Percentiles rank a stretch among this genome's conserved stretches.
Conservation (phyloP, 2,797 vertebrate genomes). For the Clamator glandarius region DNA sequence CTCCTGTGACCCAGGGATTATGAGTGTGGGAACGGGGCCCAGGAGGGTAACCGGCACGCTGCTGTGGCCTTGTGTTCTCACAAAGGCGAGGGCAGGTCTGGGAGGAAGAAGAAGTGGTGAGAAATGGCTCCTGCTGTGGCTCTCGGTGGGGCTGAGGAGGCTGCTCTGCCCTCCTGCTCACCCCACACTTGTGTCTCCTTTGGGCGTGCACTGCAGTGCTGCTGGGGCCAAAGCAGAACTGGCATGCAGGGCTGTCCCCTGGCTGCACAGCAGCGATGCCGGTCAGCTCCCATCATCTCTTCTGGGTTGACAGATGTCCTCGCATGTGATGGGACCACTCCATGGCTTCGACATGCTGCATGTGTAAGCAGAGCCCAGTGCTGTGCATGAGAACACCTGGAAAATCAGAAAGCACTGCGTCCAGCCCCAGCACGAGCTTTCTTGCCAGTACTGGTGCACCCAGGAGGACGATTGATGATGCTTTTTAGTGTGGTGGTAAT, state of each 20-base stretch:
- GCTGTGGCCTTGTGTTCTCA: neutral
- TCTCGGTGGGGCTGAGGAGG: accelerated
- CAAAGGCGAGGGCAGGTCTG: neutral
- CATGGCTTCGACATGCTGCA: accelerated
- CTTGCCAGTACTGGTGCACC: accelerated
- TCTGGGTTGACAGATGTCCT: accelerated
- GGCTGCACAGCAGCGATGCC: too few relatives aligned
- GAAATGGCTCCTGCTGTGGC: neutral
- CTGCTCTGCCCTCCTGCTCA: neutral
- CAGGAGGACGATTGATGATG: neutral
- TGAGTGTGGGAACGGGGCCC: constrained; percentile 88
- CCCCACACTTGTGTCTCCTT: accelerated
- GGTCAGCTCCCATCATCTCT: neutral
- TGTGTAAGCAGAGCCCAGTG: too few relatives aligned
- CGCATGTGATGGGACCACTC: accelerated
- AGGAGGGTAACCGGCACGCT: neutral
- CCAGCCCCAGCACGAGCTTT: accelerated
- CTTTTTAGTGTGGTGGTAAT: neutral
- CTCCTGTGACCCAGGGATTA: constrained; percentile 88
- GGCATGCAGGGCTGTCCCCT: neutral
- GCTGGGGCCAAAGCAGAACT: neutral
- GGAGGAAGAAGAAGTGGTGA: neutral
- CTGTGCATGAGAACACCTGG: neutral
- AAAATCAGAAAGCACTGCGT: accelerated
- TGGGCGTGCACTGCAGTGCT: accelerated